Conservation (phyloP, 2,113 vertebrate genomes). For the Morone chrysops region DNA sequence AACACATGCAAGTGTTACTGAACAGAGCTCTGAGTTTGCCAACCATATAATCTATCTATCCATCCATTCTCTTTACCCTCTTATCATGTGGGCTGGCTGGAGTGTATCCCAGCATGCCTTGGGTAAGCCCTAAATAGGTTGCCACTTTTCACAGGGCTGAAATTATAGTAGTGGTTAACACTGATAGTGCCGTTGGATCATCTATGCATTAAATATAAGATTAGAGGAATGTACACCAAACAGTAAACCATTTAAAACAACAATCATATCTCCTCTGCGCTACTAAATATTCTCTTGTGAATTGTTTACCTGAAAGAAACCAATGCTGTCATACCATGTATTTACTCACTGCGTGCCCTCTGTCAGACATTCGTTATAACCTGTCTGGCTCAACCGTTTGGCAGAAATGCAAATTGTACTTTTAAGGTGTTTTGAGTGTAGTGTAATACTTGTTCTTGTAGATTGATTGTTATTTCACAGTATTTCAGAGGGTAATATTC, state of each 20-base stretch:
- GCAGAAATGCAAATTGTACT: conserved; percentile 36
- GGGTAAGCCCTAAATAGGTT: neutral
- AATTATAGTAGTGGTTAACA: neutral
- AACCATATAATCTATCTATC: neutral
- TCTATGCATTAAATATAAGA: neutral
- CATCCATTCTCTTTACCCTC: neutral
- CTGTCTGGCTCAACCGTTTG: conserved; percentile 25
- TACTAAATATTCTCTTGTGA: neutral
- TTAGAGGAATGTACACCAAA: neutral
- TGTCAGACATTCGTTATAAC: conserved; percentile 1
- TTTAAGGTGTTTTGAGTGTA: neutral
- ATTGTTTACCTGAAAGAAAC: conserved; percentile 19
- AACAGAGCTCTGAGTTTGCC: neutral
- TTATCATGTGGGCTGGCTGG: neutral
- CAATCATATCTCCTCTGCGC: neutral
- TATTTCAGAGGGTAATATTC: neutral
- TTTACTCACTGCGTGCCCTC: neutral
- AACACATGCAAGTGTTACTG: neutral
- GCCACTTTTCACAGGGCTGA: neutral
- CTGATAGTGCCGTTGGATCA: neutral
- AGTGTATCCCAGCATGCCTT: neutral
- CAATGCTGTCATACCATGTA: neutral
- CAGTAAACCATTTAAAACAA: neutral
- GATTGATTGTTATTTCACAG: neutral
- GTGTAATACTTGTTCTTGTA: neutral